Evolutionary conservation across 2,113 vertebrate species (phyloP), one percentile per base, ranked within the genome.

Genomic region (Ursus arctos): DNA sequence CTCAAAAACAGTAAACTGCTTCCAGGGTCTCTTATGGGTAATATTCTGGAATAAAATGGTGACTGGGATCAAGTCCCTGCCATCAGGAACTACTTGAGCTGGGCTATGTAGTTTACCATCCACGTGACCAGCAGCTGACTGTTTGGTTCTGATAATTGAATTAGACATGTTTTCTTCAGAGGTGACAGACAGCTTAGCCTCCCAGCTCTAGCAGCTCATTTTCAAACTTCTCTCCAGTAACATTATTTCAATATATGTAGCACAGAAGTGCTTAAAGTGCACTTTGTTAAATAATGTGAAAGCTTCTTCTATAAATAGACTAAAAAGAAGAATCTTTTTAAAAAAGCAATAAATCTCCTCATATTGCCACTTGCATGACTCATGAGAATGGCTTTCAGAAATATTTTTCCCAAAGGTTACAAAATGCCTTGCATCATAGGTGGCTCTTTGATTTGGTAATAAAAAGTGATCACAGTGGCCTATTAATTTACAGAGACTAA

Each of bases 401-500:
- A 47, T 72, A 24, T 43, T 88, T 77, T 77, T 14, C 77, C 43
- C 40, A 49, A 51, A 79, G 61, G 43, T 96, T 74, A 74, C 61
- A 93, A 71, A 72, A 95, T 4, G 51, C 77, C 71, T 95, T 55
- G 4, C 31, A 43, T 86, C n/a, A 7, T 33, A 91, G 61, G 51
- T 57, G 33, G 81, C 21, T 77, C 85, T 96, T 93, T 51, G 80
- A 47, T 83, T 95, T 80, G 49, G 63, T 55, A 95, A 95, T 88
- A 88, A 95, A 89, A 83, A 71, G 59, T 36, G 61, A 82, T 81
- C 67, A 36, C 79, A 40, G 28, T 53, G 53, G 53, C 67, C 88
- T 94, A 31, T 92, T 94, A 83, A 86, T 86, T 95, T 86, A 92
- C 33, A 71, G 77, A 94, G 59, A 55, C 51, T 33, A 88, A 93